phyloP scores from a whole-genome alignment of 2,888 invertebrate genomes.

The Nomada fucata region DNA sequence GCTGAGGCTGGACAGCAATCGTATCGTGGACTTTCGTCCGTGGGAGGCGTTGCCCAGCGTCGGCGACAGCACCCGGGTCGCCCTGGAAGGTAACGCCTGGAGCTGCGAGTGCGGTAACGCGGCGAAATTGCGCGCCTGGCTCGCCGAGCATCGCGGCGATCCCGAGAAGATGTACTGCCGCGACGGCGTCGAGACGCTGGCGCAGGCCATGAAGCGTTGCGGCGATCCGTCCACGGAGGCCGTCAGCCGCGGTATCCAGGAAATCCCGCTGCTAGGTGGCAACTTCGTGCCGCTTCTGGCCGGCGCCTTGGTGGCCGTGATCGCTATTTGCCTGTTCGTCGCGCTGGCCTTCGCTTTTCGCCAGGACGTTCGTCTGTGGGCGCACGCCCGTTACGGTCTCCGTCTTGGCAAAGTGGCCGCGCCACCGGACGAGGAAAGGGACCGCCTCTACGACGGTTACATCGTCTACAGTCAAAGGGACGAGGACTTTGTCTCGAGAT shows the following conservation, averaged over 20 bases:
- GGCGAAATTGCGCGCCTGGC: slow-evolving; percentile 89
- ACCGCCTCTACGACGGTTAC: slow-evolving; percentile 92
- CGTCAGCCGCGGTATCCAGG: slow-evolving; percentile 88
- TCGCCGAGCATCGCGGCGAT: slow-evolving; percentile 88
- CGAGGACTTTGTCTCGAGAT: slow-evolving; percentile 89
- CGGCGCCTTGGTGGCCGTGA: slow-evolving; percentile 89
- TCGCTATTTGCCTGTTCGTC: slow-evolving; percentile 89
- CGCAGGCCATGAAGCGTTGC: slow-evolving; percentile 86
- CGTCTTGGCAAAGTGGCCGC: slow-evolving; percentile 85
- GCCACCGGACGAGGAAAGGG: slow-evolving; percentile 85
- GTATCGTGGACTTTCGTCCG: slow-evolving; percentile 91
- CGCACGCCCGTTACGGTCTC: slow-evolving; percentile 91
- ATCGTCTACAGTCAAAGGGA: slow-evolving; percentile 94
- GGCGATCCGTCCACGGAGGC: slow-evolving; percentile 89
- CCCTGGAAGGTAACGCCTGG: slow-evolving; percentile 92
- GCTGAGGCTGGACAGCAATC: slow-evolving; percentile 91
- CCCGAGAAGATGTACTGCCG: slow-evolving; percentile 89
- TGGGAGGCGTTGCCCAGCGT: slow-evolving; percentile 87
- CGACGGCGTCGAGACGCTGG: slow-evolving; percentile 86
- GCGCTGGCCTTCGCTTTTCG: slow-evolving; percentile 90
- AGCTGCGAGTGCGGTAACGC: slow-evolving; percentile 92
- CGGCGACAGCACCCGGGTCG: slow-evolving; percentile 87
- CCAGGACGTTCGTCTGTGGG: slow-evolving; percentile 91
- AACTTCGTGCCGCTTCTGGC: slow-evolving; percentile 91
- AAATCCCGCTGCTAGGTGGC: slow-evolving; percentile 88